Evolutionary conservation across 37 sponge, comb jelly and placozoan genomes (phyloP), one percentile per base, ranked within the genome.

Genomic region (Cladorhizidae sp.): DNA sequence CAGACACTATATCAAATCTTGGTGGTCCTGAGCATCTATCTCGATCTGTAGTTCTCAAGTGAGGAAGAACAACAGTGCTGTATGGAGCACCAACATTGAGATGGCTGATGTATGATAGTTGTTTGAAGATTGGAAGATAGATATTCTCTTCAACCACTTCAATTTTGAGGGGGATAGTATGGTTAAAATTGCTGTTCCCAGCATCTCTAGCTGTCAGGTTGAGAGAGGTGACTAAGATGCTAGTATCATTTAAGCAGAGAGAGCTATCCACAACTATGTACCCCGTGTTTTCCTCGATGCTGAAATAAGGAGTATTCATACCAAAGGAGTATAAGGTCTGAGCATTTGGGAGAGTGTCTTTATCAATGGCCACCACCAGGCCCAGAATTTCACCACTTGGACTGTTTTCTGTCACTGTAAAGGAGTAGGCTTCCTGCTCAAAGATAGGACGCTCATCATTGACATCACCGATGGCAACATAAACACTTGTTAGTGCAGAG

Each of bases 381-480:
- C 56, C 45, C 3, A 89, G 18, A 1, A 36, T 18, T 0, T 69
- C n/a, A 3, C 71, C 80, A 7, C 58, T 29, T 9, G 86, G 52
- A 20, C 68, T 69, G 50, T 86, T 87, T 77, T 93, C 94, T 18
- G 77, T 52, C 36, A 93, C 70, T 73, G 54, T 86, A 42, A 83
- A 71, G 40, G 63, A 42, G 67, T 79, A 86, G 1, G 63, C 22
- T 12, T 32, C 49, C 18, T 71, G 50, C 12, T 45, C 56, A 74
- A 93, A 86, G 7, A 62, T n/a, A 31, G 94, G 94, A 9, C 71
- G 51, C 6, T 83, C 67, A 55, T 93, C 91, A 65, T 93, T 90
- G 32, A 68, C 61, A 59, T 93, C 94, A 38, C 22, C 58, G 12
- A 93, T 79, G 7, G 49, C 42, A 7, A 93, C 42, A 37, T 54